A percentile compares a stretch with the other conserved stretches of the same genome.
Conservation (phyloP, 1,140 invertebrate species). For the Lethrus apterus region DNA sequence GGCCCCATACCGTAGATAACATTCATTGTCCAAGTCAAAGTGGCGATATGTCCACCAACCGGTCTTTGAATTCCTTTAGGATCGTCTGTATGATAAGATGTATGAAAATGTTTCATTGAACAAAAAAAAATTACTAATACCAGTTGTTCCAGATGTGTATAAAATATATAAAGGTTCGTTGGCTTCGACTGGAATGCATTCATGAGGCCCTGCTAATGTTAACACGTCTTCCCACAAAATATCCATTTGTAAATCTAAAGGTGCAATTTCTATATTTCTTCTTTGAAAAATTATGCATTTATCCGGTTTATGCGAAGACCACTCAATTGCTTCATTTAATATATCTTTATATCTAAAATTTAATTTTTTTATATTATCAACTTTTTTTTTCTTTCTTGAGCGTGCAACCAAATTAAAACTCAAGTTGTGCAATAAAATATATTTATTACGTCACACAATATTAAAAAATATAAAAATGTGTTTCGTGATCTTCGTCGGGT, state of each 20-base stretch:
- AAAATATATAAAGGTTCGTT: constrained; percentile 88
- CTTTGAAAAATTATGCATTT: constrained; percentile 78
- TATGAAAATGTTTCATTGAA: not conserved
- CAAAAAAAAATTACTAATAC: too few relatives aligned
- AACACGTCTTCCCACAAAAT: constrained; percentile 71
- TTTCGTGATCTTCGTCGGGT: too few relatives aligned
- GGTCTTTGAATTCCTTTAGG: constrained; percentile 81
- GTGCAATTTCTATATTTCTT: constrained; percentile 54
- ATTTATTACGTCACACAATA: too few relatives aligned
- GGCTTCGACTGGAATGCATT: constrained; percentile 78
- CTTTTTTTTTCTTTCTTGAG: too few relatives aligned
- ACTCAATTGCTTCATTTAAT: constrained; percentile 73
- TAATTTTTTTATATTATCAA: too few relatives aligned
- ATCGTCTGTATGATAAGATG: constrained; percentile 45
- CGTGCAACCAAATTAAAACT: too few relatives aligned
- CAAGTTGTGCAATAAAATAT: too few relatives aligned
- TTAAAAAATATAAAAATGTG: too few relatives aligned
- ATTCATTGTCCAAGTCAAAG: constrained; percentile 77
- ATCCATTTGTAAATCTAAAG: constrained; percentile 56
- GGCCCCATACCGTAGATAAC: constrained; percentile 73
- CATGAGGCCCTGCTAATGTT: constrained; percentile 53
- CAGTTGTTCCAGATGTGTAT: constrained; percentile 89
- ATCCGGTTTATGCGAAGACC: constrained; percentile 60
- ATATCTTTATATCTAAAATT: constrained; percentile 74
- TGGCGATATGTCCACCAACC: constrained; percentile 78